These are phyloP conservation scores for Hypomecis punctinalis DNA, from an alignment of 2,888 invertebrate genomes.

Conservation along the genomic window DNA sequence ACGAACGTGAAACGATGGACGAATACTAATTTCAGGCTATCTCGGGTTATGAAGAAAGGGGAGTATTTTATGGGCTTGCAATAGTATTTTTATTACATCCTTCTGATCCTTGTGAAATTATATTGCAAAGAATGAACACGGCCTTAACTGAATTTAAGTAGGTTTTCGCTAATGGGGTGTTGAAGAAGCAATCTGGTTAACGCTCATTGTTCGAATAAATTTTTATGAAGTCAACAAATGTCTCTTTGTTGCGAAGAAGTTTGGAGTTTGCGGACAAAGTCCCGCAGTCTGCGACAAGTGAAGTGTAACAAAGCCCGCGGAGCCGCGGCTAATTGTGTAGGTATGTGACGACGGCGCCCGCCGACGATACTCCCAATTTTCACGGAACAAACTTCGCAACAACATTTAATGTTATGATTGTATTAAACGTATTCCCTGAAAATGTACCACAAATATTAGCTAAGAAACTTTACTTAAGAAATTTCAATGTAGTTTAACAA, in stretches of 20 bases:
- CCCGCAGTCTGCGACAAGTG: slow-evolving; percentile 18
- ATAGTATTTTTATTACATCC: slow-evolving; percentile 8
- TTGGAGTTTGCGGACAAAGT: slow-evolving; percentile 26
- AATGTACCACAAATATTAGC: slow-evolving; percentile 73
- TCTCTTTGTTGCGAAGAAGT: slow-evolving; percentile 18
- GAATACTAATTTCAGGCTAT: slow-evolving; percentile 42
- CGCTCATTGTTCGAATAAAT: slow-evolving; percentile 1
- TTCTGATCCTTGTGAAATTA: not conserved
- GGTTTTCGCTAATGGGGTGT: not conserved
- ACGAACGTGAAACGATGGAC: slow-evolving; percentile 34
- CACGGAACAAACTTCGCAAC: slow-evolving; percentile 58
- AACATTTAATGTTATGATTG: slow-evolving; percentile 72
- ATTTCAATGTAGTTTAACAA: slow-evolving; percentile 47
- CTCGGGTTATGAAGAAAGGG: slow-evolving; percentile 17
- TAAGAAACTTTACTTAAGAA: slow-evolving; percentile 66
- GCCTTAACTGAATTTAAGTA: not conserved
- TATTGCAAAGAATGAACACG: not conserved
- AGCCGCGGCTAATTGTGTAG: slow-evolving; percentile 41
- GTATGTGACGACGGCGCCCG: slow-evolving; percentile 37
- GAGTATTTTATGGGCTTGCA: slow-evolving; percentile 22
- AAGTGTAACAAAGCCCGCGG: slow-evolving; percentile 37
- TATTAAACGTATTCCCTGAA: slow-evolving; percentile 70
- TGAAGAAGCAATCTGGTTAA: slow-evolving; percentile 7
- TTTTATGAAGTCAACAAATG: not conserved
- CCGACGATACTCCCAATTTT: slow-evolving; percentile 26